Base-by-base conservation (phyloP, 2,113 vertebrate species). In the Syrmaticus mikado region DNA sequence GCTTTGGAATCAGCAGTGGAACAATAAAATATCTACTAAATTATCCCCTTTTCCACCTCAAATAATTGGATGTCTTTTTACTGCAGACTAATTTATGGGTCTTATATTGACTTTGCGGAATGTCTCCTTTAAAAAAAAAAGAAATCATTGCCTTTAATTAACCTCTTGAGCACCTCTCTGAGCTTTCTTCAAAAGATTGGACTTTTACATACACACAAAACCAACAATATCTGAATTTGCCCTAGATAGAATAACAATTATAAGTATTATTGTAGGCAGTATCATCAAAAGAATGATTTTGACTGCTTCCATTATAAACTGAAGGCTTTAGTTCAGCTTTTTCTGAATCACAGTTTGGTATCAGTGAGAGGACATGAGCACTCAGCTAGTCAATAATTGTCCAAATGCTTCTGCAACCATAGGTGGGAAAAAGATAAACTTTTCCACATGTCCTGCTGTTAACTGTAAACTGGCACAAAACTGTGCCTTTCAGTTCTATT, bases 11-110 rank as follows among this genome's bases (percentile, higher is more conserved):
- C 84, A 88, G 21, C 48, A 66, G 27, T 22, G 8, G 21, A 73
- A 58, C 19, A 65, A 43, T 32, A 71, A 40, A 84, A 38, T 76
- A 65, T 55, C 55, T 48, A 28, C 34, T 40, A 83, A 64, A 74
- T 43, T 65, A 82, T 17, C 11, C 38, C 8, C 94, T 96, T 90
- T 18, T 93, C 82, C 86, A 65, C 38, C 12, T 67, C 73, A 82
- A 91, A 84, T 94, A 89, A 93, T 43, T 91, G 67, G 30, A 80
- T 87, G 38, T 40, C 60, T 72, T 85, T 89, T 38, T 92, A 21
- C 55, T 81, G 41, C 15, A 67, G 70, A 74, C 6, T 86, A 90
- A 66, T 66, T 92, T 71, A 76, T 66, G 61, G 94, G 57, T 73
- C 24, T 32, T 78, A 18, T 52, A 66, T 38, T 82, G 27, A 80